Percentiles rank a stretch among this genome's conserved stretches.
phyloP scores from a whole-genome alignment of 2,113 vertebrate genomes.

The Leptosomus discolor region DNA sequence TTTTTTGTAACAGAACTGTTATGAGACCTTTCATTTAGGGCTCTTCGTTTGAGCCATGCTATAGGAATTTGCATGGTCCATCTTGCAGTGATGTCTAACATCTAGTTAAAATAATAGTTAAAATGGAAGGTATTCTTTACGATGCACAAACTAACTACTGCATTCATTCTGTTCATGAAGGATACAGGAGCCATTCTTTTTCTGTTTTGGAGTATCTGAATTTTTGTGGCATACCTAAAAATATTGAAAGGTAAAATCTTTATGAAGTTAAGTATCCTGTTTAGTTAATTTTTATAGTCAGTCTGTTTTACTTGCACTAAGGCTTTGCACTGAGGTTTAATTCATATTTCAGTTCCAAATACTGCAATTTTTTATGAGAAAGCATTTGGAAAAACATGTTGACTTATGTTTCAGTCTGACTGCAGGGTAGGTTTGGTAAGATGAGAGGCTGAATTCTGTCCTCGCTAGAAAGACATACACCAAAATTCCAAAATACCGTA shows the following conservation, averaged over 20 bases:
- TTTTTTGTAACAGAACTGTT: not conserved
- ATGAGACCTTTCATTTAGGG: not conserved
- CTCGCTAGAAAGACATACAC: not conserved
- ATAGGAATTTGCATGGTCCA: not conserved
- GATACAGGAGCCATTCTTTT: not conserved
- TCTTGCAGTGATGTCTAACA: not conserved
- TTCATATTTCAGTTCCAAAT: not conserved
- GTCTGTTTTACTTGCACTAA: not conserved
- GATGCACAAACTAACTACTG: not conserved
- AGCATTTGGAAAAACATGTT: not conserved
- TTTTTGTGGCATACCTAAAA: not conserved
- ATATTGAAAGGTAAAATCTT: not conserved
- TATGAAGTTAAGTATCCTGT: not conserved
- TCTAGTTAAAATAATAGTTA: not conserved
- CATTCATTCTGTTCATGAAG: not conserved
- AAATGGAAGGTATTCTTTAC: not conserved
- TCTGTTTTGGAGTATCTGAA: not conserved
- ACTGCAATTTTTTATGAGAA: not conserved
- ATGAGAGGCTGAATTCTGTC: not conserved
- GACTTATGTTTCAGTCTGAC: not conserved
- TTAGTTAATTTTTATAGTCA: not conserved
- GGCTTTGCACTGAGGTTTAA: not conserved
- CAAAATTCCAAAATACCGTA: not conserved
- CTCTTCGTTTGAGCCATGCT: not conserved
- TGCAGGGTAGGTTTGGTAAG: not conserved